Conservation (phyloP, 2,113 vertebrate species). For the Corythoichthys haematopterus region DNA sequence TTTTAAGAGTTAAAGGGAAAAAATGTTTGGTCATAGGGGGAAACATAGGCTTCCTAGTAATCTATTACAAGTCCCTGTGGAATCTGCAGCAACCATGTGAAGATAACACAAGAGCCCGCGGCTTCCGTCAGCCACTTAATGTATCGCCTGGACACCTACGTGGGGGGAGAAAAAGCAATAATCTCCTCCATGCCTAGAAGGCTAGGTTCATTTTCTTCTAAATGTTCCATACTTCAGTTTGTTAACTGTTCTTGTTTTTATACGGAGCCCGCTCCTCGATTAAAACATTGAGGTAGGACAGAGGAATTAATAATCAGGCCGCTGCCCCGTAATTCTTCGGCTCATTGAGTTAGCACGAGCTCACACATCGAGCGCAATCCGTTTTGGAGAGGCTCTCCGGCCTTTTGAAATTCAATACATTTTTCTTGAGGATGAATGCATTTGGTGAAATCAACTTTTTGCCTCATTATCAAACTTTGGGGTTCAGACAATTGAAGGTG, state of each 20-base stretch:
- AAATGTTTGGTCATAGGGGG: not conserved
- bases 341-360: not conserved
- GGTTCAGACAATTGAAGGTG: not conserved
- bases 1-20: too few relatives aligned
- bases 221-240: not conserved
- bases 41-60: not conserved
- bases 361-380: not conserved
- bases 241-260: not conserved
- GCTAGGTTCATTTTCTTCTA: not conserved
- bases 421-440: not conserved
- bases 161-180: slow-evolving; percentile 14
- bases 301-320: not conserved
- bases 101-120: slow-evolving; percentile 18
- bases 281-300: not conserved
- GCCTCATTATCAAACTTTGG: not conserved
- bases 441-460: not conserved
- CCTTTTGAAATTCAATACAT: not conserved
- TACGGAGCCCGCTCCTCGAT: not conserved
- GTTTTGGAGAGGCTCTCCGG: not conserved
- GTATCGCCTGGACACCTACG: slow-evolving; percentile 18
- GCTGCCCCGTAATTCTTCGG: not conserved
- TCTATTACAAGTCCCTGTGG: slow-evolving; percentile 5
- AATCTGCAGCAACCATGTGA: slow-evolving; percentile 1
- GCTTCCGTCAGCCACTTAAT: slow-evolving; percentile 19
- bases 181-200: slow-evolving; percentile 7